phyloP scores from a whole-genome alignment of 2,113 vertebrate genomes.

The Mandrillus leucophaeus region DNA sequence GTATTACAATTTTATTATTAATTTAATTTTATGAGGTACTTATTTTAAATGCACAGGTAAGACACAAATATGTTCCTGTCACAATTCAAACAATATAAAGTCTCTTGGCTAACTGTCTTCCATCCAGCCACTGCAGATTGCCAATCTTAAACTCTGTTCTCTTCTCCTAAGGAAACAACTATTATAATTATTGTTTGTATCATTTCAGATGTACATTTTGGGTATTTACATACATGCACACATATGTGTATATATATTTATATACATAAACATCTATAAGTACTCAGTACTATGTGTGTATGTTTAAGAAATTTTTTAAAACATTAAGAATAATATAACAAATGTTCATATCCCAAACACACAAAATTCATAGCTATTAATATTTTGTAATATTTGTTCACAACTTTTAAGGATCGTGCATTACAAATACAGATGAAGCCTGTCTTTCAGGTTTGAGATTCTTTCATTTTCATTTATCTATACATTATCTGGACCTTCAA shows the following conservation, averaged over 20 bases:
- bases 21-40: not conserved
- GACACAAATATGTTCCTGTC: not conserved
- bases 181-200: not conserved
- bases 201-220: not conserved
- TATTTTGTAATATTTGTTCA: not conserved
- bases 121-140: not conserved
- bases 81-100: not conserved
- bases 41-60: not conserved
- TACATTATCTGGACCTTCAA: not conserved
- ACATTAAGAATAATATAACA: not conserved
- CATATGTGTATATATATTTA: not conserved
- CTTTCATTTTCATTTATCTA: not conserved
- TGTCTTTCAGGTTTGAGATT: not conserved
- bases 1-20: not conserved
- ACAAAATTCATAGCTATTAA: not conserved
- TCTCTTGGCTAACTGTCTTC: not conserved
- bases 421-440: not conserved
- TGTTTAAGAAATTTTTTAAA: not conserved
- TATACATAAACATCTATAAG: not conserved
- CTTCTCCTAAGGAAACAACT: not conserved
- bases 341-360: not conserved
- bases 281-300: not conserved
- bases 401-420: not conserved
- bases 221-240: not conserved
- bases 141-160: not conserved